These are phyloP conservation scores for Periplaneta americana DNA, from an alignment of 1,140 invertebrate species.

Conservation along the genomic window DNA sequence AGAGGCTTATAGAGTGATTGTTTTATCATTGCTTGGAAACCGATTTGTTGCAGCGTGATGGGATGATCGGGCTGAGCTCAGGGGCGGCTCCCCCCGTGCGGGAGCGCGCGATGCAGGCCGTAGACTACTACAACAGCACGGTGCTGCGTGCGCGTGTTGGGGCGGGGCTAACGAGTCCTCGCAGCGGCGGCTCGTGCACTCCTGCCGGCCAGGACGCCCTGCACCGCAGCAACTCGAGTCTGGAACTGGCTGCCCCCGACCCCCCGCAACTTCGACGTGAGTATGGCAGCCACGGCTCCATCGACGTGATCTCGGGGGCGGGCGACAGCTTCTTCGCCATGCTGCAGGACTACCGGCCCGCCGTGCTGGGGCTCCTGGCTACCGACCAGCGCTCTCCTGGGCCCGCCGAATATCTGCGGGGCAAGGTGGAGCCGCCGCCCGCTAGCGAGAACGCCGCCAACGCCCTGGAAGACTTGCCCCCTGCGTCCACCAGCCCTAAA, in stretches of 20 bases:
- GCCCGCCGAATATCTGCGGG: conserved; percentile 55
- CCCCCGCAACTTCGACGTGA: conserved; percentile 39
- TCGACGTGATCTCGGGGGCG: conserved; percentile 51
- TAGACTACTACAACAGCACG: conserved; percentile 45
- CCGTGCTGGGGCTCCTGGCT: conserved; percentile 35
- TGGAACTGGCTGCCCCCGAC: conserved; percentile 51
- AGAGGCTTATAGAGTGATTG: too few relatives aligned
- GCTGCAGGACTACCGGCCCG: conserved; percentile 65
- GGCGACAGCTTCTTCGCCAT: conserved; percentile 72
- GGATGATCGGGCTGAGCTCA: background rate
- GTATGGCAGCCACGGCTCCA: conserved; percentile 58
- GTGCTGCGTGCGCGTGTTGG: conserved; percentile 38
- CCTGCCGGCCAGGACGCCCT: conserved; percentile 26
- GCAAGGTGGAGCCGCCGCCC: conserved; percentile 32
- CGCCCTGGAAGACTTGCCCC: conserved; percentile 26
- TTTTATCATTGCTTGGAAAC: too few relatives aligned
- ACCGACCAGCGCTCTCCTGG: conserved; percentile 58
- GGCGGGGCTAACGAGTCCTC: conserved; percentile 30
- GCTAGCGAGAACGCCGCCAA: conserved; percentile 32
- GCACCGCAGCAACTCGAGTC: conserved; percentile 61
- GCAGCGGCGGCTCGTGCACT: background rate
- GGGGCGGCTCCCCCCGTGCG: conserved; percentile 22
- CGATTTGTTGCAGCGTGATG: conserved; percentile 2
- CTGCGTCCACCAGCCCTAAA: conserved; percentile 59
- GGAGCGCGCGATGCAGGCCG: conserved; percentile 39